These are phyloP conservation scores for Eupithecia inturbata DNA, from an alignment of 2,888 invertebrate genomes.

Conservation along the genomic window DNA sequence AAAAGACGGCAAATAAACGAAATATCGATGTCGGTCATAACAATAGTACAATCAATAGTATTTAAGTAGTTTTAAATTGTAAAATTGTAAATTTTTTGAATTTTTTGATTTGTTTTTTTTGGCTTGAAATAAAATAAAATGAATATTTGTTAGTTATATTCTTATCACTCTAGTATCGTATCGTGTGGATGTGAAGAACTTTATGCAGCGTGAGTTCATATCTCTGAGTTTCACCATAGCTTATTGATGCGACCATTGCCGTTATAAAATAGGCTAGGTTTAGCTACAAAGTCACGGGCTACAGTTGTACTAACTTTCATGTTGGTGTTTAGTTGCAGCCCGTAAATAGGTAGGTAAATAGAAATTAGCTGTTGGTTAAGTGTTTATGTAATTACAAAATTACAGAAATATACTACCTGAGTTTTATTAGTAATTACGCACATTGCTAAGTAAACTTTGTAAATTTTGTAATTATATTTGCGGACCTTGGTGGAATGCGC, in stretches of 20 bases:
- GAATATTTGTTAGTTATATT: no score
- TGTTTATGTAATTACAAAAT: constrained; percentile 1
- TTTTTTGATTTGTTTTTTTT: no score
- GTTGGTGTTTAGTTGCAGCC: not conserved
- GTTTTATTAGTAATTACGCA: not conserved
- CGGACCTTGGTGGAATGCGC: not conserved
- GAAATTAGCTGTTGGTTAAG: constrained; percentile 1
- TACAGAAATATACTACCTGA: not conserved
- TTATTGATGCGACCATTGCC: constrained; percentile 12
- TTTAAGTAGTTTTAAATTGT: no score
- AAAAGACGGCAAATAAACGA: no score
- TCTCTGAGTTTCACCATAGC: constrained; percentile 10
- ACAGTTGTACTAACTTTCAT: constrained; percentile 9
- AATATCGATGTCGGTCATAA: no score
- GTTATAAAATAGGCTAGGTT: constrained; percentile 19
- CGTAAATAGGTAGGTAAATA: constrained; percentile 3
- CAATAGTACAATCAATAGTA: no score
- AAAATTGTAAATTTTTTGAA: no score
- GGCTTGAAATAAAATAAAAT: no score
- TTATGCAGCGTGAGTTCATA: constrained; percentile 11
- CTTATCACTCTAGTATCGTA: not conserved
- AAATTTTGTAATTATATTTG: not conserved
- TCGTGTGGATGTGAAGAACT: not conserved
- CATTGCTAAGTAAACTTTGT: not conserved
- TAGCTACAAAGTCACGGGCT: constrained; percentile 26